These are phyloP conservation scores for Hyperopisus bebe DNA, from an alignment of 2,113 vertebrate species.

Conservation along the genomic window DNA sequence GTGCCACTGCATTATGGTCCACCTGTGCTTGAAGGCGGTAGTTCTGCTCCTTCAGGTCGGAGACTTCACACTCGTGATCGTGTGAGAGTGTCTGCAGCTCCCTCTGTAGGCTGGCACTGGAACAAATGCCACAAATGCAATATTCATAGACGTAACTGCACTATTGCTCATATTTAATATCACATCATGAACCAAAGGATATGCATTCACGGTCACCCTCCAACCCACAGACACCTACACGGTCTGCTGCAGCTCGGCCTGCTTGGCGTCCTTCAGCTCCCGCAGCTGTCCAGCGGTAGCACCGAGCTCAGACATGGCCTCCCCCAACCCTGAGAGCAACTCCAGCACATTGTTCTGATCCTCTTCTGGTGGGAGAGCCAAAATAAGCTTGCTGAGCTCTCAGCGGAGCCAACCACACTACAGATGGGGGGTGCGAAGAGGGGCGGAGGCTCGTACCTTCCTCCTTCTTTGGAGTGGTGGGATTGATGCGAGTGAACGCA, in stretches of 20 bases:
- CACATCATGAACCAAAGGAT: neutral
- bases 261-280: conserved; percentile 38
- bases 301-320: conserved; percentile 47
- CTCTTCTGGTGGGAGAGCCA: neutral
- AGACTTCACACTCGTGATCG: conserved; percentile 41
- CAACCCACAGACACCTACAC: conserved; percentile 42
- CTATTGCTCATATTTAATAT: neutral
- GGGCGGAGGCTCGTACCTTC: conserved; percentile 11
- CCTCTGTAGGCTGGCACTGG: conserved; percentile 52
- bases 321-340: conserved; percentile 42
- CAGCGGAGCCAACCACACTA: neutral
- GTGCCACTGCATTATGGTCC: conserved; percentile 44
- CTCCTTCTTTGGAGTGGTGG: neutral
- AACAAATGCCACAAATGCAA: neutral
- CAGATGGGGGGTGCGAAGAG: neutral
- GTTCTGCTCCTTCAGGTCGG: conserved; percentile 43
- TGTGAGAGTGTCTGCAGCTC: conserved; percentile 41
- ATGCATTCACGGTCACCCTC: neutral
- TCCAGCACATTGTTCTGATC: conserved; percentile 29
- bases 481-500: conserved; percentile 27
- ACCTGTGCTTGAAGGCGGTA: conserved; percentile 36
- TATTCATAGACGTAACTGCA: neutral
- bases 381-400: neutral
- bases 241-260: conserved; percentile 40
- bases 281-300: conserved; percentile 33